Evolutionary conservation across 2,888 invertebrate species (phyloP), one percentile per base, ranked within the genome.

Genomic region (Eurytoma adleriae): DNA sequence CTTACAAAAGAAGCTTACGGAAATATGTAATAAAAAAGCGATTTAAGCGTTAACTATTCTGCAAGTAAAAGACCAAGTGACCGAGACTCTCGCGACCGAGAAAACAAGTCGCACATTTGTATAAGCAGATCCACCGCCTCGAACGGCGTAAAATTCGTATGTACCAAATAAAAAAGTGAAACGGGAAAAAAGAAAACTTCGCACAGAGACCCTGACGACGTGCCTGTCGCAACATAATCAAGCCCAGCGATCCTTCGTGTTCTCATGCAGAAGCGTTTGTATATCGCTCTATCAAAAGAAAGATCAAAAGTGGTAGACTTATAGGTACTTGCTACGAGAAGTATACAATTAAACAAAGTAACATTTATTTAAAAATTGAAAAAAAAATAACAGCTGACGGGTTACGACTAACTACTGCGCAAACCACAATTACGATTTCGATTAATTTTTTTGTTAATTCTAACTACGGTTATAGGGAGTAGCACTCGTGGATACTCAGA

Each of bases 241-340:
- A 81, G 78, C 76, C 79, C 80, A 79, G 79, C 67, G 59, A 79
- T 83, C 81, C 82, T 82, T 82, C 69, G 83, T 40, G 82, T 75
- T 82, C 79, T 83, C 84, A 84, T 85, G 84, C 85, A 84, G 75
- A 84, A 84, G 84, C 85, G 75, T 82, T 82, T 80, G 79, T 70
- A 78, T 81, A 83, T 75, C 78, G 74, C 52, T 78, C 74, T 81
- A 73, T 73, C 13, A 68, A 69, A 76, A 79, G 40, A 79, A 67
- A 78, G 24, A 78, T 52, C 54, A 79, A 75, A 24, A 82, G 73
- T 80, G 79, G 80, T 61, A 72, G 52, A 73, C 72, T 75, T 40
- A n/a, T n/a, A n/a, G n/a, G n/a, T 75, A 75, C 27, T 52, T 52
- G 52, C 66, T 66, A 75, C 0, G 12, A 74, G 24, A 27, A 57